phyloP scores from a whole-genome alignment of 2,888 invertebrate genomes.

The Scelioninae gen. 2 region DNA sequence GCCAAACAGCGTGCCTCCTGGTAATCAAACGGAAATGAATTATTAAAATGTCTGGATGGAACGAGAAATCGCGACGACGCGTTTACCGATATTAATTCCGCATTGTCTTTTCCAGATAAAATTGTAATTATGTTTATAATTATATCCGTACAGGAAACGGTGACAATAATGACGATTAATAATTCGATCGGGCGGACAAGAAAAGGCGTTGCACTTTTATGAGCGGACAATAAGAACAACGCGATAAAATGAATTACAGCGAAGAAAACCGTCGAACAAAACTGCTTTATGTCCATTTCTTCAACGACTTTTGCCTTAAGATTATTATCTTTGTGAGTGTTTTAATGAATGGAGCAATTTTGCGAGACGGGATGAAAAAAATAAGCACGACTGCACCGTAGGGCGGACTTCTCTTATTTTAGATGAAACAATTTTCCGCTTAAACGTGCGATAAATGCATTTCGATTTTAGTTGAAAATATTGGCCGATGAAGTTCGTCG shows the following conservation, averaged over 20 bases:
- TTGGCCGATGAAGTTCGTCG: neutral
- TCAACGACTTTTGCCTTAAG: slow-evolving; percentile 34
- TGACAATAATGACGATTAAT: slow-evolving; percentile 4
- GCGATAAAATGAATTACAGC: slow-evolving; percentile 41
- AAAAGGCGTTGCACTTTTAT: slow-evolving; percentile 38
- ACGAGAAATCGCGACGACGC: neutral
- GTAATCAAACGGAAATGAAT: slow-evolving; percentile 53
- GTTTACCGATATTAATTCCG: too few relatives aligned
- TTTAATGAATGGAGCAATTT: slow-evolving; percentile 47
- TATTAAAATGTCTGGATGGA: slow-evolving; percentile 10
- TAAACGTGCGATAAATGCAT: slow-evolving; percentile 5
- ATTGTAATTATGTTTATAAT: too few relatives aligned
- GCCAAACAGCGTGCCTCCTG: slow-evolving; percentile 96
- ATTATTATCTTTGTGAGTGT: slow-evolving; percentile 49
- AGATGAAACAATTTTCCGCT: slow-evolving; percentile 24
- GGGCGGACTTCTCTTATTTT: slow-evolving; percentile 1
- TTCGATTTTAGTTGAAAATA: slow-evolving; percentile 7
- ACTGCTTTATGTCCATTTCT: slow-evolving; percentile 49
- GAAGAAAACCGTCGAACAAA: slow-evolving; percentile 33
- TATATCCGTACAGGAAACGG: too few relatives aligned
- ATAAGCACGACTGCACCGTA: neutral
- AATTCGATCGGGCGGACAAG: slow-evolving; percentile 4
- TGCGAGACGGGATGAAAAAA: slow-evolving; percentile 19
- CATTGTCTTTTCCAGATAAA: too few relatives aligned
- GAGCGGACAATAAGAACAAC: slow-evolving; percentile 41